A percentile compares a stretch with the other conserved stretches of the same genome.
Conservation (phyloP, 64 coral and sea anemone genomes). For the Pachyseris speciosa region DNA sequence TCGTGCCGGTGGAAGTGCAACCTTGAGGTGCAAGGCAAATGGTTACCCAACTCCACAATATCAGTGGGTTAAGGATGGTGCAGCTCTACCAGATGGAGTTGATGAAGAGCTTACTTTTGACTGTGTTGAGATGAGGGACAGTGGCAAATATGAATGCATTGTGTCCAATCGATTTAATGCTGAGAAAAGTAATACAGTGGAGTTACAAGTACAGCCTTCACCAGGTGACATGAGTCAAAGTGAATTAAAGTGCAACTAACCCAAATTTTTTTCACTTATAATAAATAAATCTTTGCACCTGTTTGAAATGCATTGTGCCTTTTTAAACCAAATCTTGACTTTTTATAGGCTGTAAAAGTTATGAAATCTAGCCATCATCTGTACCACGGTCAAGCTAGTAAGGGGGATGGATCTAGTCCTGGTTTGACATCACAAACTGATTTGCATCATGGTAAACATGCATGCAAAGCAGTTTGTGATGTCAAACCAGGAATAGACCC, state of each 20-base stretch:
- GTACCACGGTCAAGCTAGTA: no score
- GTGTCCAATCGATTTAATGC: conserved; percentile 52
- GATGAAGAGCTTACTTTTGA: conserved; percentile 70
- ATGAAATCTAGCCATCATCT: no score
- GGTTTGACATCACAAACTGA: no score
- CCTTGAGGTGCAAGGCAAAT: conserved; percentile 66
- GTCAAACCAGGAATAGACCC: no score
- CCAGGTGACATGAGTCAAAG: conserved; percentile 11
- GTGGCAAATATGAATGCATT: conserved; percentile 71
- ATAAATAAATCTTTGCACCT: no score
- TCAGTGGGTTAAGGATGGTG: conserved; percentile 79
- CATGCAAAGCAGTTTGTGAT: no score
- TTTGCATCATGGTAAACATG: no score
- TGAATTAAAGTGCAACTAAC: neutral
- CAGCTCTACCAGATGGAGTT: conserved; percentile 66
- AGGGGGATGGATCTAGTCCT: no score
- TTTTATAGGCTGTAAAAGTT: no score
- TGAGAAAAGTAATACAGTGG: conserved; percentile 64
- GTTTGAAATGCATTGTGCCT: no score
- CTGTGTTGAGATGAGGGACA: conserved; percentile 22
- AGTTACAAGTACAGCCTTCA: conserved; percentile 66
- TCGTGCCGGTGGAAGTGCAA: conserved; percentile 49
- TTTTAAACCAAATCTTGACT: no score
- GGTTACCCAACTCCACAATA: conserved; percentile 73
- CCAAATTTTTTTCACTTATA: no score